Base-by-base conservation (phyloP, 1,140 invertebrate species). In the Venturia canescens region DNA sequence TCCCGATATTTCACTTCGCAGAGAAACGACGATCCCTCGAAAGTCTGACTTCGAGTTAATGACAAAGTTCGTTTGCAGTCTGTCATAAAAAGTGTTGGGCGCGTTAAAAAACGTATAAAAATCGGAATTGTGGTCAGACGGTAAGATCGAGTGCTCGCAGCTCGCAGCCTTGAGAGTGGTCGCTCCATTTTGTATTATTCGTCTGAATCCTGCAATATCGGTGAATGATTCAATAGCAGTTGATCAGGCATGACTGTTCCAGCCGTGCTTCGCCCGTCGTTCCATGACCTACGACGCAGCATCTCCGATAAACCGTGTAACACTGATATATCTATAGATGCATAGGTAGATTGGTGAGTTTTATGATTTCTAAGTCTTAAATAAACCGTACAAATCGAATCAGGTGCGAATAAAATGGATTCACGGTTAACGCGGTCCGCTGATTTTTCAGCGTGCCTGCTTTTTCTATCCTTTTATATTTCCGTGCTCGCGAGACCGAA, bases 261-360 rank as follows among this genome's bases (percentile, higher is more conserved):
- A 29, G 71, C 71, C 57, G 26, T 29, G 44, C 23, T 31, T 18
- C 16, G 26, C 26, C 21, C 48, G 44, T 23, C 48, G 71, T 38
- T 48, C 34, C 71, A 29, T 74, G 71, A 74, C 71, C 44, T 57
- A 74, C 71, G 71, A 26, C 69, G 69, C 38, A 44, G 69, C n/a
- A 18, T 53, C 38, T 16, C 26, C 15, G 31, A 18, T 29, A 53
- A 13, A 72, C n/a, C 26, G 38, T 23, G 70, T n/a, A 72, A 13
- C 21, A 1, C 1, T 26, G 11, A 3, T 27, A 63, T 63, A 63
- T 63, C 11, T 53, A 53, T 53, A 53, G 16, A 63, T 63, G 7
- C 2, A n/a, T n/a, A 57, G 4, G 53, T 66, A 27, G 4, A 27
- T 0, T 29, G 66, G 13, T 29, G 18, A 69, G 21, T 63, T 63